Conservation (phyloP, 2,113 vertebrate species). For the Erythrolamprus reginae region DNA sequence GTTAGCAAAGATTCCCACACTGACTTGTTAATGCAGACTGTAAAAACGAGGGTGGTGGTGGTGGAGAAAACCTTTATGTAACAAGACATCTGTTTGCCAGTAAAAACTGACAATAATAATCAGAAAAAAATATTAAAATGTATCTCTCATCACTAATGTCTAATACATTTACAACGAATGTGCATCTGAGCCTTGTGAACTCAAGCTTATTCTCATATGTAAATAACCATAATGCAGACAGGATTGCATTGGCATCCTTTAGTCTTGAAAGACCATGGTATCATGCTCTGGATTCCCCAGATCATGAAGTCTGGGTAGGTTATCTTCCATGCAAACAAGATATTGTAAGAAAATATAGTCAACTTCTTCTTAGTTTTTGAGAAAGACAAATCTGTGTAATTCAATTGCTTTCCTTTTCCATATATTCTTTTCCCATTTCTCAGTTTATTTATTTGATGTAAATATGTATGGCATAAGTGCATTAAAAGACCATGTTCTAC, state of each 20-base stretch:
- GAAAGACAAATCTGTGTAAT: background rate
- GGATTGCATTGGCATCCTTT: too few relatives aligned
- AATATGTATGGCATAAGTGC: background rate
- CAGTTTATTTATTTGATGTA: background rate
- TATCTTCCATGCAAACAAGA: too few relatives aligned
- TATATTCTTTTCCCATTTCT: background rate
- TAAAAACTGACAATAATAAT: background rate
- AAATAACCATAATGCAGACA: background rate
- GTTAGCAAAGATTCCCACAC: background rate
- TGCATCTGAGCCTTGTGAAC: background rate
- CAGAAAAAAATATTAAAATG: background rate
- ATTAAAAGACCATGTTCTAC: background rate
- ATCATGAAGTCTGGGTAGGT: too few relatives aligned
- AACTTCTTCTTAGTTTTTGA: background rate
- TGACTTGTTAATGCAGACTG: background rate
- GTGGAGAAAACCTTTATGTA: background rate
- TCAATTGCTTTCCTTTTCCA: background rate
- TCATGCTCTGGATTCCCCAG: too few relatives aligned
- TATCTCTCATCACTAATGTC: background rate
- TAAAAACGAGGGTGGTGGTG: background rate
- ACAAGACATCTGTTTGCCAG: background rate
- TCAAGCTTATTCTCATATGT: background rate
- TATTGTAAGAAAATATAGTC: background rate
- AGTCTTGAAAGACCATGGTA: too few relatives aligned
- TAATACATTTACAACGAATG: background rate